phyloP scores from a whole-genome alignment of 2,113 vertebrate genomes.

The Vulpes ferrilata region DNA sequence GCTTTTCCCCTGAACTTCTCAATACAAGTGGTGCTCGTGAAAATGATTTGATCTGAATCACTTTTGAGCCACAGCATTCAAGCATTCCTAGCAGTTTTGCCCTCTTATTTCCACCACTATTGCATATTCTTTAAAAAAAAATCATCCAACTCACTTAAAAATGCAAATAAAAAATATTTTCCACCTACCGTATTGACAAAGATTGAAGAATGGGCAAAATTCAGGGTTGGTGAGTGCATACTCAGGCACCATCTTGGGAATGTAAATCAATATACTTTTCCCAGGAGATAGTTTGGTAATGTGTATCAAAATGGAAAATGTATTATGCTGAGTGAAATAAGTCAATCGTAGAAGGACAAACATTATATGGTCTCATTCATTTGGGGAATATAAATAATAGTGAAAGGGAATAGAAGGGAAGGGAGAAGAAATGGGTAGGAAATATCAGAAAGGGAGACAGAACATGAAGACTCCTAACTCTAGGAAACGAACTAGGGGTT shows the following conservation, averaged over 20 bases:
- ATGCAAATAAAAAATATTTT: constrained; percentile 43
- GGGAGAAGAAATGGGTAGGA: too few species aligned
- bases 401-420: too few species aligned
- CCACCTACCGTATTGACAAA: not conserved
- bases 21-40: constrained; percentile 42
- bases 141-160: not conserved
- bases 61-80: constrained; percentile 31
- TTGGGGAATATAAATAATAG: too few species aligned
- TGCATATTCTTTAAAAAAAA: constrained; percentile 29
- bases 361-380: too few species aligned
- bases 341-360: too few species aligned
- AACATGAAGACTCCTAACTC: too few species aligned
- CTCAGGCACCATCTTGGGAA: not conserved
- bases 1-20: constrained; percentile 65
- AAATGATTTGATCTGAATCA: constrained; percentile 70
- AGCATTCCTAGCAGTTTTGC: constrained; percentile 30
- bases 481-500: too few species aligned
- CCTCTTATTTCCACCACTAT: not conserved
- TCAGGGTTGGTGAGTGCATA: not conserved
- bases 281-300: not conserved
- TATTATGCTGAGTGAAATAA: not conserved
- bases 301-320: not conserved
- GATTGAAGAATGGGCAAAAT: not conserved
- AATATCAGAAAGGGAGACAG: too few species aligned
- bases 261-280: not conserved